Evolutionary conservation across 2,797 vertebrate genomes (phyloP), one percentile per base, ranked within the genome.

Genomic region (Mareca penelope): DNA sequence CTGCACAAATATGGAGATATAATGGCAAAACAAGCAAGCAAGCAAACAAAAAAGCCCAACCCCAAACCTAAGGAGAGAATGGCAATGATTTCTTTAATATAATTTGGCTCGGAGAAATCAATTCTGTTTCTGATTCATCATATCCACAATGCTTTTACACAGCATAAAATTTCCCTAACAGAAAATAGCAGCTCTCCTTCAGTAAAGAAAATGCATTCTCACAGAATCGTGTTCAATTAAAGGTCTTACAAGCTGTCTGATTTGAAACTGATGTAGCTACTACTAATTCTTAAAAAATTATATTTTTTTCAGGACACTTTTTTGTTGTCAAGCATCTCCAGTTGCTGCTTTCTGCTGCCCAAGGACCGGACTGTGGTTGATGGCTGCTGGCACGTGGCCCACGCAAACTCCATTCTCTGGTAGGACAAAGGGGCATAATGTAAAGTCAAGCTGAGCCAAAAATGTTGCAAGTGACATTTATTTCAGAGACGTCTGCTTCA

Each of bases 71-170:
- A 69, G 18, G 2, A 90, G 42, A 85, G 50, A 93, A 82, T 55
- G 16, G 4, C 26, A 80, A 78, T 72, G 37, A 89, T 79, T 85
- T 80, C 37, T 63, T 88, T 92, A 85, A 82, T 67, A 37, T 63
- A 13, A 81, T 95, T 94, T 95, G 89, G 46, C 28, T 53, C 9
- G n/a, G 33, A 69, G 85, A 95, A 94, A 78, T 65, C 55, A 85
- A 85, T 86, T 90, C 65, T 68, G 7, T 46, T 37, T 89, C 65
- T 80, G 76, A 91, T 87, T 94, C 76, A 83, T 78, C 81, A 61
- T 90, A 85, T 15, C 8, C 29, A 69, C 31, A 50, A 24, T 53
- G 31, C 85, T 85, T 85, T 94, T 52, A 35, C 57, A n/a, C 55
- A 88, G 42, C 55, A 63, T 48, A 72, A 22, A 72, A 78, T 92